phyloP scores from a whole-genome alignment of 2,797 vertebrate genomes.

The Pteronotus mesoamericanus region DNA sequence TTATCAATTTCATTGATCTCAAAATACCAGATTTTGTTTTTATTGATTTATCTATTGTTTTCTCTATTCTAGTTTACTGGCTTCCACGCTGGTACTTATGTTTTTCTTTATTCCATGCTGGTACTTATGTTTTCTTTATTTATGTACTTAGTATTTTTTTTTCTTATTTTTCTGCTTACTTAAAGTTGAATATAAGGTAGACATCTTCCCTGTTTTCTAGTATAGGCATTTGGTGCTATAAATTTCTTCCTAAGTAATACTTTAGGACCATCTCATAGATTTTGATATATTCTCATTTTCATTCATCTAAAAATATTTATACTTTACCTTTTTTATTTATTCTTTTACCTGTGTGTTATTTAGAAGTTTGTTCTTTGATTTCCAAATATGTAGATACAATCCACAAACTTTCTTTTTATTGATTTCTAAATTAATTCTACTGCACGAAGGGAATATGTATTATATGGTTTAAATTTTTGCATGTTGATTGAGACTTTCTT shows the following conservation, averaged over 20 bases:
- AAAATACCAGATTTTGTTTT: background rate
- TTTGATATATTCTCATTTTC: background rate
- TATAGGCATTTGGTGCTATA: background rate
- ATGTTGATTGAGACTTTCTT: background rate
- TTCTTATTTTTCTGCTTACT: background rate
- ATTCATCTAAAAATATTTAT: conserved; percentile 1
- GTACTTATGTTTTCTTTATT: background rate
- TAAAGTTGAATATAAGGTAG: background rate
- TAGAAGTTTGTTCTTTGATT: background rate
- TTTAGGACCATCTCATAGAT: background rate
- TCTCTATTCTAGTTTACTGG: background rate
- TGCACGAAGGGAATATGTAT: background rate
- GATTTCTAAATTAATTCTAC: background rate
- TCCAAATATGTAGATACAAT: background rate
- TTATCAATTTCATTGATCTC: background rate
- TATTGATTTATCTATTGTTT: background rate
- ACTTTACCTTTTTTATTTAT: background rate
- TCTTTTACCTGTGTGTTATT: background rate
- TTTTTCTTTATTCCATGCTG: background rate
- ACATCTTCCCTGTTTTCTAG: background rate
- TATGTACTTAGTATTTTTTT: background rate
- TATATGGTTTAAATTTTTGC: background rate
- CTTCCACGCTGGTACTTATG: background rate
- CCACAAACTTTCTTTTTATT: background rate
- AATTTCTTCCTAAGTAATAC: background rate